phyloP scores from a whole-genome alignment of 2,113 vertebrate genomes.

The Probosciger aterrimus region DNA sequence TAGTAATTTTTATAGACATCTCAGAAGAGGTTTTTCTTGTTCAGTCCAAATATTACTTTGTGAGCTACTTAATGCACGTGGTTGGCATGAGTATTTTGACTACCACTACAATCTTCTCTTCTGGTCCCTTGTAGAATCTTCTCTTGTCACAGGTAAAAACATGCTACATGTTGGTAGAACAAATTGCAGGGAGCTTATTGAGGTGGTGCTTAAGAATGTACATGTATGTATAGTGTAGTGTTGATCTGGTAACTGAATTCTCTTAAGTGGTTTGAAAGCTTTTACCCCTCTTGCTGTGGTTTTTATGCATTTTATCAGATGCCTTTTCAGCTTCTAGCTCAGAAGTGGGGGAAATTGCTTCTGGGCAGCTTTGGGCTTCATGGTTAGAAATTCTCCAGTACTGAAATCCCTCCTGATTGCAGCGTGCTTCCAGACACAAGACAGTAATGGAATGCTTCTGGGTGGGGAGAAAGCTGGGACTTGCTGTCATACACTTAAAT shows the following conservation, averaged over 20 bases:
- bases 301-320: not conserved
- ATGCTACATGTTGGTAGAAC: not conserved
- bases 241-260: not conserved
- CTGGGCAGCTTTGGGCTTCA: not conserved
- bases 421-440: not conserved
- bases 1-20: not conserved
- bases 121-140: not conserved
- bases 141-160: not conserved
- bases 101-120: not conserved
- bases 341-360: not conserved
- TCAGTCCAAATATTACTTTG: not conserved
- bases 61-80: not conserved
- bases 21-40: not conserved
- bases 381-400: not conserved
- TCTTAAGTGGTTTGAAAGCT: not conserved
- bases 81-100: not conserved
- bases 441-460: not conserved
- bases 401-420: not conserved
- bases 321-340: not conserved
- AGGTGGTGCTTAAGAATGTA: not conserved
- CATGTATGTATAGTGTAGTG: fast-evolving
- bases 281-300: not conserved
- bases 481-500: not conserved
- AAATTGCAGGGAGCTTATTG: not conserved
- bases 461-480: not conserved